A percentile compares a stretch with the other conserved stretches of the same genome.
phyloP scores from a whole-genome alignment of 2,113 vertebrate species.

The Erpornis zantholeuca region DNA sequence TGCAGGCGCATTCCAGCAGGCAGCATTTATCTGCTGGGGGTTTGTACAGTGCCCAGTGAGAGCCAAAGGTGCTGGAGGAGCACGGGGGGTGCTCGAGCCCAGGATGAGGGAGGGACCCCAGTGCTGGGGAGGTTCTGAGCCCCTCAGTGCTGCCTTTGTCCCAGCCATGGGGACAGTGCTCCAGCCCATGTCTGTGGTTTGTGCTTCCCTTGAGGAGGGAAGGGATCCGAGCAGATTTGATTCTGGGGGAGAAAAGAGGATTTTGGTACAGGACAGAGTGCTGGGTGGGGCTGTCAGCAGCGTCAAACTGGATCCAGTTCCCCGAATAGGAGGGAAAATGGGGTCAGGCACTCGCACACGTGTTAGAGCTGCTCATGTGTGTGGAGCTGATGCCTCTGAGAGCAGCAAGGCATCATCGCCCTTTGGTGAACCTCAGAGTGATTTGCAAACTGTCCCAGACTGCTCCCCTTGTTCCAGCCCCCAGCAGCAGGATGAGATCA shows the following conservation, averaged over 20 bases:
- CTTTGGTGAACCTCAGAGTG: rapidly evolving
- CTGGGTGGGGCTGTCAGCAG: neutral
- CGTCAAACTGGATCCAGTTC: rapidly evolving
- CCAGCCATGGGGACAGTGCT: rapidly evolving
- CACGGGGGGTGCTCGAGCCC: rapidly evolving
- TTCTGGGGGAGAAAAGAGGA: neutral
- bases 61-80: neutral
- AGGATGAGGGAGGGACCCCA: rapidly evolving
- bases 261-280: neutral
- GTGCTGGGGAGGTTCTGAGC: neutral
- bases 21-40: rapidly evolving
- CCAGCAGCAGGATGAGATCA: neutral
- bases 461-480: neutral
- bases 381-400: neutral
- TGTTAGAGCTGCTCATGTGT: neutral
- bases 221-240: neutral
- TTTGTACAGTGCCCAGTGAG: rapidly evolving
- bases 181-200: rapidly evolving
- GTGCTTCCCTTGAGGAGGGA: neutral
- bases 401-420: rapidly evolving
- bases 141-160: neutral
- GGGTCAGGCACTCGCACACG: neutral
- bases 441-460: neutral
- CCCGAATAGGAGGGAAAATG: rapidly evolving
- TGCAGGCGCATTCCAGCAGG: rapidly evolving